Percentiles rank a stretch among this genome's conserved stretches.
phyloP scores from a whole-genome alignment of 2,888 invertebrate genomes.

The Mesorhabditis belari region DNA sequence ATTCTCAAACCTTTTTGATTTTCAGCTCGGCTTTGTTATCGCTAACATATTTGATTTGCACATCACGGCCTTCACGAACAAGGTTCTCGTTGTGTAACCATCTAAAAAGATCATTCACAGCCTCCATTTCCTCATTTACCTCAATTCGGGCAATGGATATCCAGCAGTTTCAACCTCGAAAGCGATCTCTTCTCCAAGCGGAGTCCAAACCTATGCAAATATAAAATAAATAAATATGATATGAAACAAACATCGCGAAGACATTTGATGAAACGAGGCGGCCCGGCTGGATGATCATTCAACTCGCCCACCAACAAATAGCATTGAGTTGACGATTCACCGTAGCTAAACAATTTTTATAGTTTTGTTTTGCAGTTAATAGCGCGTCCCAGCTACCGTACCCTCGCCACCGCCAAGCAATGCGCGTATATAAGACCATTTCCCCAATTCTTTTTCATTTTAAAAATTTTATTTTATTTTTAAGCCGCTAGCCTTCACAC shows the following conservation, averaged over 20 bases:
- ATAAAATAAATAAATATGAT: too few species aligned
- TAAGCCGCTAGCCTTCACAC: too few species aligned
- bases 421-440: too few species aligned
- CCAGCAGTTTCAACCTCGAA: constrained; percentile 45
- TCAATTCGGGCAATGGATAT: constrained; percentile 41
- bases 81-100: not conserved
- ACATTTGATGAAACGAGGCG: constrained; percentile 44
- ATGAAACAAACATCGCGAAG: constrained; percentile 44
- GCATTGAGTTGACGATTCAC: constrained; percentile 32
- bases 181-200: constrained; percentile 28
- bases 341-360: too few species aligned
- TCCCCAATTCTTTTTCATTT: too few species aligned
- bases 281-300: constrained; percentile 36
- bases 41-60: constrained; percentile 26
- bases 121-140: constrained; percentile 42
- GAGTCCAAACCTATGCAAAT: too few species aligned
- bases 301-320: constrained; percentile 41
- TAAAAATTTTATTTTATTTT: too few species aligned
- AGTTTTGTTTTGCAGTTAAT: too few species aligned
- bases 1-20: constrained; percentile 33
- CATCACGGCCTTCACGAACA: not conserved
- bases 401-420: too few species aligned
- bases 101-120: constrained; percentile 22
- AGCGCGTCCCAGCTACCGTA: too few species aligned
- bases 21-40: constrained; percentile 29